Conservation (phyloP, 1,140 invertebrate genomes). For the Stratiolaelaps scimitus region DNA sequence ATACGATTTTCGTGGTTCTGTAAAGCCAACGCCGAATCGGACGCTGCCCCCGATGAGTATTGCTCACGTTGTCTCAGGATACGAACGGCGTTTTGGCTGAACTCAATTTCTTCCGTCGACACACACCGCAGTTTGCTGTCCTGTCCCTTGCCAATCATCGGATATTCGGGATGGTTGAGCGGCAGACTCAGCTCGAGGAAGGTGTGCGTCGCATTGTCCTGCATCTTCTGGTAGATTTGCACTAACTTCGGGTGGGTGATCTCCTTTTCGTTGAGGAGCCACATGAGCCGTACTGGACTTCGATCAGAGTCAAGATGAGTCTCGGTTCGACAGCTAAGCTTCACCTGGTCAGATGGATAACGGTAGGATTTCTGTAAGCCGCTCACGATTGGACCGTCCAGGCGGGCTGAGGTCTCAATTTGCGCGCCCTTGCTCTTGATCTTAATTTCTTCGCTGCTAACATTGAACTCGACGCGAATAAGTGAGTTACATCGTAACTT, state of each 20-base stretch:
- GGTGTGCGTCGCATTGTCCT: conserved; percentile 3
- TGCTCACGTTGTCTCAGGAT: neutral
- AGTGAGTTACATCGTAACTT: conserved; percentile 33
- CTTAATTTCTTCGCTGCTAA: conserved; percentile 34
- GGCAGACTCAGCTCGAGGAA: conserved; percentile 15
- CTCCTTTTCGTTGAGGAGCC: conserved; percentile 21
- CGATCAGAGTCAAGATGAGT: neutral
- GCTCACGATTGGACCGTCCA: conserved; percentile 1
- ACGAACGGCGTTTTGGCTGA: neutral
- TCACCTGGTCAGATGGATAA: conserved; percentile 4
- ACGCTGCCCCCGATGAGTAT: neutral
- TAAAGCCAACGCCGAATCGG: conserved; percentile 14
- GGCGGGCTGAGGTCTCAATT: neutral
- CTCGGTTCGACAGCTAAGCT: neutral
- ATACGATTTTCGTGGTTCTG: conserved; percentile 26
- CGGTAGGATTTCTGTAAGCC: conserved; percentile 9
- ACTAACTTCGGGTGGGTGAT: neutral
- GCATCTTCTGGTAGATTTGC: neutral
- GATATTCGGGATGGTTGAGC: neutral
- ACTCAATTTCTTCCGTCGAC: conserved; percentile 14
- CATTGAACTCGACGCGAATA: conserved; percentile 34
- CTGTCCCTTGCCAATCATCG: conserved; percentile 7
- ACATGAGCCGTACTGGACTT: neutral
- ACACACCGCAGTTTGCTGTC: conserved; percentile 16
- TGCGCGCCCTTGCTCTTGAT: conserved; percentile 32